Evolutionary conservation across 1,140 invertebrate species (phyloP).

Genomic region (Parasteatoda tepidariorum): DNA sequence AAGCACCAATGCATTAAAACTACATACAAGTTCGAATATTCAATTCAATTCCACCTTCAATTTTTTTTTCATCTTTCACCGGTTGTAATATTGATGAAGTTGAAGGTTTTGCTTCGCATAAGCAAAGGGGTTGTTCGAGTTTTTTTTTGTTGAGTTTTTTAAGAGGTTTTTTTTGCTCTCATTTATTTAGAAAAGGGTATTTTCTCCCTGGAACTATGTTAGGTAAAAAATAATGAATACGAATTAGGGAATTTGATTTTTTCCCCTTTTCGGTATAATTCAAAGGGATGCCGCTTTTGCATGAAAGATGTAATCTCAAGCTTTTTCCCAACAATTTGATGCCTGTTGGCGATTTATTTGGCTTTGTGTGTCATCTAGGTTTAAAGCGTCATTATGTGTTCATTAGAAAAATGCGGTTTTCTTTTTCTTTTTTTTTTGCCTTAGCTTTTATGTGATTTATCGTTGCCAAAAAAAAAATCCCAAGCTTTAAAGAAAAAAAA

Average conservation of each 20-base stretch:
- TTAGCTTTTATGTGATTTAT: not conserved
- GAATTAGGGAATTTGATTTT: not conserved
- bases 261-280: not conserved
- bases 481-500: not conserved
- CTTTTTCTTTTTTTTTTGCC: not conserved
- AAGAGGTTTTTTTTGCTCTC: not conserved
- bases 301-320: not conserved
- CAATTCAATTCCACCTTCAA: not conserved
- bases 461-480: not conserved
- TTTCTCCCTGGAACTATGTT: not conserved
- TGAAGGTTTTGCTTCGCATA: not conserved
- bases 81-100: not conserved
- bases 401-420: not conserved
- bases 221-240: not conserved
- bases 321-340: not conserved
- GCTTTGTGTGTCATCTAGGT: not conserved
- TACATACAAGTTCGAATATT: no score
- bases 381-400: not conserved
- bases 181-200: not conserved
- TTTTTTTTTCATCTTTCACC: not conserved
- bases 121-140: not conserved
- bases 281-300: not conserved
- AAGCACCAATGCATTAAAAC: not conserved
- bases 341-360: not conserved
- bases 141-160: not conserved